These are phyloP conservation scores for Gryon sp. DNA, from an alignment of 1,140 invertebrate genomes.

Conservation along the genomic window DNA sequence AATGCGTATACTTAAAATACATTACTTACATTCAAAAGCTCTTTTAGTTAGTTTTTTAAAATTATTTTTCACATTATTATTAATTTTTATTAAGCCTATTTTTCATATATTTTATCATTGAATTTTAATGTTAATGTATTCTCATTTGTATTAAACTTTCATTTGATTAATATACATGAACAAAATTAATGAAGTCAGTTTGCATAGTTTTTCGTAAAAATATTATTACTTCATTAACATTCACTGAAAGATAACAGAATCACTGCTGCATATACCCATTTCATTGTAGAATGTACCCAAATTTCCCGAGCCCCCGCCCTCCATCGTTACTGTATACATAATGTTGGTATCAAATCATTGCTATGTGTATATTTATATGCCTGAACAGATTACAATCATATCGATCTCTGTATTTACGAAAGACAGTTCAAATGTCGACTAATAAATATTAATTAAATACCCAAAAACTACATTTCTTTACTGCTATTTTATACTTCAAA, in stretches of 20 bases:
- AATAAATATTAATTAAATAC: background rate
- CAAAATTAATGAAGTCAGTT: too few species aligned
- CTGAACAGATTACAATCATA: constrained; percentile 39
- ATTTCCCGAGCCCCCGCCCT: background rate
- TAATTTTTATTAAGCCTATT: too few species aligned
- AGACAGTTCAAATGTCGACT: background rate
- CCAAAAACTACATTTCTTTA: constrained; percentile 15
- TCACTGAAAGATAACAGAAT: too few species aligned
- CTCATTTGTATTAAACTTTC: too few species aligned
- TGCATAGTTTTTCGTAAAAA: too few species aligned
- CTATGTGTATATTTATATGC: constrained; percentile 50
- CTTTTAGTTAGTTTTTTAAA: background rate
- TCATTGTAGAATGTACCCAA: constrained; percentile 36
- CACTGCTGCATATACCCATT: background rate
- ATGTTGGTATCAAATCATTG: constrained; percentile 36
- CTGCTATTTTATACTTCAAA: constrained; percentile 28
- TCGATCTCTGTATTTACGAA: constrained; percentile 9
- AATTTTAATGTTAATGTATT: too few species aligned
- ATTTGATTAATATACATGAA: too few species aligned
- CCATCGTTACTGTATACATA: constrained; percentile 42
- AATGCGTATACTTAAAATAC: too few species aligned
- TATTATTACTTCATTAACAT: too few species aligned
- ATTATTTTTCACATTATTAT: background rate
- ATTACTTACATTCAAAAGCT: too few species aligned
- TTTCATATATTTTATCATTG: too few species aligned